These are phyloP conservation scores for Aratinga solstitialis DNA, from an alignment of 2,797 vertebrate species.

Conservation along the genomic window DNA sequence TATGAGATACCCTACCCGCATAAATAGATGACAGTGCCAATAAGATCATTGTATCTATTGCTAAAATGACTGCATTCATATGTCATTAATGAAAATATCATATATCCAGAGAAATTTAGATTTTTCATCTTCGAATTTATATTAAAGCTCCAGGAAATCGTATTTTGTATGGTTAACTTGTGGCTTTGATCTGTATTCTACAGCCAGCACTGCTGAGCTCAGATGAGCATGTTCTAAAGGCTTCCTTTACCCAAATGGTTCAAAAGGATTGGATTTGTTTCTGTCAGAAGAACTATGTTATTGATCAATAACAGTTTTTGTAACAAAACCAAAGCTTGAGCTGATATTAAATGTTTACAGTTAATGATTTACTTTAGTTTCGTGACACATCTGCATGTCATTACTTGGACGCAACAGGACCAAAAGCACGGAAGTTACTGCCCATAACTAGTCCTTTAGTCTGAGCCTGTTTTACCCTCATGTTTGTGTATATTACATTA, in stretches of 20 bases:
- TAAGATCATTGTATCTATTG: not conserved
- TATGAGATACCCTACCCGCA: not conserved
- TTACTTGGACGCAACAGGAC: not conserved
- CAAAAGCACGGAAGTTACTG: not conserved
- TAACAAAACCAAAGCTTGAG: not conserved
- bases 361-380: not conserved
- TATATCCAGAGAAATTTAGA: not conserved
- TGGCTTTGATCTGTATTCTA: not conserved
- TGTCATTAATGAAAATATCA: not conserved
- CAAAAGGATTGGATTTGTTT: not conserved
- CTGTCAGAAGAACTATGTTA: not conserved
- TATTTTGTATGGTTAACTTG: not conserved
- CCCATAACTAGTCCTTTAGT: not conserved
- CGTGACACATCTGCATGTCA: not conserved
- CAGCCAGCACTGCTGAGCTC: not conserved
- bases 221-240: not conserved
- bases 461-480: not conserved
- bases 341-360: not conserved
- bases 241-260: not conserved
- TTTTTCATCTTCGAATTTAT: not conserved
- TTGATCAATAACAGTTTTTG: not conserved
- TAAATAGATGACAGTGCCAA: not conserved
- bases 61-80: not conserved
- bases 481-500: rapidly evolving
- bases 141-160: not conserved